Evolutionary conservation across 2,113 vertebrate species (phyloP).

Genomic region (Sitta europaea): DNA sequence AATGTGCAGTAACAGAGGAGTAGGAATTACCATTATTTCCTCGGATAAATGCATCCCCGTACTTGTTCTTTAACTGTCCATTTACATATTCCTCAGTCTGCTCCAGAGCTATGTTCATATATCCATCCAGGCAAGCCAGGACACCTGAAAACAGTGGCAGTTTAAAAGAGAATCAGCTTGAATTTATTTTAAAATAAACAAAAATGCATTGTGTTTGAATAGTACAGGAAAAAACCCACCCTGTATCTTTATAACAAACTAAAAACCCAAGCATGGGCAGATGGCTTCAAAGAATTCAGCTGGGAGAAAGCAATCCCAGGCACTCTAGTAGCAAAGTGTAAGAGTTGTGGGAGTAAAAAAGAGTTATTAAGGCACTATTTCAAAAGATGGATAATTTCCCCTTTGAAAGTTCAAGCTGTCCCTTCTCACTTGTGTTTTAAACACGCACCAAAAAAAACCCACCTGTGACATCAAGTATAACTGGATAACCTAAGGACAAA

Average conservation of each 20-base stretch:
- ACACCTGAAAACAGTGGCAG: conserved; percentile 78
- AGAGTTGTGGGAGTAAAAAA: background rate
- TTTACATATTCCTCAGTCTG: conserved; percentile 99
- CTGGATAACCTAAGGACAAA: background rate
- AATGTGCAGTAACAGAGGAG: background rate
- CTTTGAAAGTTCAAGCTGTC: background rate
- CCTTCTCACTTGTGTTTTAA: background rate
- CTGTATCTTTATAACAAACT: background rate
- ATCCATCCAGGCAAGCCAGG: conserved; percentile 95
- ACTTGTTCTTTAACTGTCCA: conserved; percentile 98
- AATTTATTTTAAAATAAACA: background rate
- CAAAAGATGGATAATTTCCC: background rate
- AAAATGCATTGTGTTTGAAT: background rate
- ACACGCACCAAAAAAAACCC: background rate
- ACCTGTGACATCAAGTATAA: background rate
- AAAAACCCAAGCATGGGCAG: background rate
- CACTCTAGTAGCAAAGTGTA: background rate
- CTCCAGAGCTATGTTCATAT: conserved; percentile 99
- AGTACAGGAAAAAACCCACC: background rate
- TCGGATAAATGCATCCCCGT: conserved; percentile 96
- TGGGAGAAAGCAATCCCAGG: background rate
- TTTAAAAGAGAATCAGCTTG: background rate
- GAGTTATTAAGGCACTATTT: background rate
- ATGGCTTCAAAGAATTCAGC: background rate
- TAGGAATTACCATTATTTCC: conserved; percentile 91